Conservation (phyloP, 53 echinoderm and acorn worm genomes). For the Patiria pectinifera region DNA sequence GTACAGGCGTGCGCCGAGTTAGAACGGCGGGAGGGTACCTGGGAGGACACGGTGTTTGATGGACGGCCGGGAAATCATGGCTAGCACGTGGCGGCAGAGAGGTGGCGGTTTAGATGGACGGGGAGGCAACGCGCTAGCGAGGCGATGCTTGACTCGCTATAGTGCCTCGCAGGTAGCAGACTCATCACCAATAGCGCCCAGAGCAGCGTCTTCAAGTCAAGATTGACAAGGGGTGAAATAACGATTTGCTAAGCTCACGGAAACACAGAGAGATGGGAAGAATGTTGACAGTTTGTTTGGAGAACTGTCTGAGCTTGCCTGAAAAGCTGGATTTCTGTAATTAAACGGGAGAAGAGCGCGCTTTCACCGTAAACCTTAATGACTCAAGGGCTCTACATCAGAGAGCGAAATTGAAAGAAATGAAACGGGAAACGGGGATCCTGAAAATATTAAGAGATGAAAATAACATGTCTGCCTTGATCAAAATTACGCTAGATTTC, state of each 20-base stretch:
- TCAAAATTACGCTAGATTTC: neutral
- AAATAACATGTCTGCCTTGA: conserved; percentile 1
- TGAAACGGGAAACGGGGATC: conserved; percentile 29
- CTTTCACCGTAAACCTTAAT: neutral
- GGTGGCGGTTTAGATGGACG: conserved; percentile 48
- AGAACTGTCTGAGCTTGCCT: neutral
- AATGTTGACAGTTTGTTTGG: neutral
- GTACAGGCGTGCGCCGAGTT: conserved; percentile 54
- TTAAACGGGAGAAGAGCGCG: neutral
- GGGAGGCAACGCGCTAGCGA: neutral
- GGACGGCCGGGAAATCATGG: conserved; percentile 56
- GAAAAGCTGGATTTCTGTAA: neutral
- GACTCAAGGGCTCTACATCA: neutral
- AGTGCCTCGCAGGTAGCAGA: conserved; percentile 13
- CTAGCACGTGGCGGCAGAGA: conserved; percentile 58
- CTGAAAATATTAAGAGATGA: neutral
- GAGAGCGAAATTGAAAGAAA: conserved; percentile 25
- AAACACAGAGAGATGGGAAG: neutral
- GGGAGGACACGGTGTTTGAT: conserved; percentile 28
- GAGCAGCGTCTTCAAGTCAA: conserved; percentile 2
- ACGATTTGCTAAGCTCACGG: conserved; percentile 7
- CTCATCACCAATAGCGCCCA: neutral
- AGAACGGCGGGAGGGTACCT: conserved; percentile 52
- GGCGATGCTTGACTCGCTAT: neutral
- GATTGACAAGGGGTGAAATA: conserved; percentile 18